These are phyloP conservation scores for Podotricha telesiphe DNA, from an alignment of 2,888 invertebrate genomes.

Conservation along the genomic window DNA sequence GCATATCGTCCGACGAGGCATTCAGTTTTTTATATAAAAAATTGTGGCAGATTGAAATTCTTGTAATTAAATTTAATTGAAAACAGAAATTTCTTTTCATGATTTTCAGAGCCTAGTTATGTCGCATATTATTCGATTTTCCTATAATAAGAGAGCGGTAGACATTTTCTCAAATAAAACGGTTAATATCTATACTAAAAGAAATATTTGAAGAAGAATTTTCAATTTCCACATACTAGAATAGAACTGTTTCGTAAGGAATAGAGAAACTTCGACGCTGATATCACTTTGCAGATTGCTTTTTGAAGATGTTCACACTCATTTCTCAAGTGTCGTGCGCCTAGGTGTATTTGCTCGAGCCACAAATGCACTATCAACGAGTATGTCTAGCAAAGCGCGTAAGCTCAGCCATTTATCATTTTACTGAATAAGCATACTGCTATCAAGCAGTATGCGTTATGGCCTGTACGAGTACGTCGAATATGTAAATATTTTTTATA, in stretches of 20 bases:
- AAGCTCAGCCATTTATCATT: slow-evolving; percentile 10
- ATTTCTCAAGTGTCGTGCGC: background rate
- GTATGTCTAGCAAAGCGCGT: slow-evolving; percentile 5
- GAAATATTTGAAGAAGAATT: background rate
- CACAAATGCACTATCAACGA: slow-evolving; percentile 26
- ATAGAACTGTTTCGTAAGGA: slow-evolving; percentile 10
- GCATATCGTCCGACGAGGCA: background rate
- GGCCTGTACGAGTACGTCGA: background rate
- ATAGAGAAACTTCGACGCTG: background rate
- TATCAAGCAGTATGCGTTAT: background rate
- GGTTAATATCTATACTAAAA: background rate
- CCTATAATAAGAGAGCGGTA: background rate
- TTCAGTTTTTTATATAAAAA: background rate
- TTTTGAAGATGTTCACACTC: slow-evolving; percentile 13
- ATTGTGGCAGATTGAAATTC: background rate
- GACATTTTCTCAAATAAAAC: background rate
- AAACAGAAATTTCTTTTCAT: background rate
- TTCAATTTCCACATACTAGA: background rate
- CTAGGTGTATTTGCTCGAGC: slow-evolving; percentile 11
- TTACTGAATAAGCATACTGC: background rate
- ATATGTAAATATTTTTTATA: background rate
- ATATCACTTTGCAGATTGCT: slow-evolving; percentile 15
- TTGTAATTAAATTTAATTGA: background rate
- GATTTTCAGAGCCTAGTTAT: background rate
- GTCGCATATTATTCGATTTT: background rate